Conservation (phyloP, 2,888 invertebrate species). For the Tortrix viridana region DNA sequence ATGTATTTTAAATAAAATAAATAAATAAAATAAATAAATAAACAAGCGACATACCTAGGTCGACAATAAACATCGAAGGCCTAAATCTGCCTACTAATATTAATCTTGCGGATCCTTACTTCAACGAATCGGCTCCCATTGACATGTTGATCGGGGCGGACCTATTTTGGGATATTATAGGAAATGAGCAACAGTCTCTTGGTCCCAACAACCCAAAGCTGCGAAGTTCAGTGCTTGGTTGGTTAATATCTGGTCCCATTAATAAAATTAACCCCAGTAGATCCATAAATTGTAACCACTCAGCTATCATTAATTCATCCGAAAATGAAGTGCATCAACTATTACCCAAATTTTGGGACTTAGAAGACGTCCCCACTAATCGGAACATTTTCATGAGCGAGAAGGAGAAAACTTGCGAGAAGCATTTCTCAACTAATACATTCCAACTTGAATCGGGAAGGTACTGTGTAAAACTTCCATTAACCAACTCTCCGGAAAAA, state of each 20-base stretch:
- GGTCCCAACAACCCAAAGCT: neutral
- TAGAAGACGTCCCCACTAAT: neutral
- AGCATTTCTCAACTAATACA: neutral
- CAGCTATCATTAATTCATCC: neutral
- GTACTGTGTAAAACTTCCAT: neutral
- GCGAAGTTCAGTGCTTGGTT: neutral
- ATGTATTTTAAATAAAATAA: too few species aligned
- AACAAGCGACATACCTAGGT: neutral
- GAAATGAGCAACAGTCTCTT: neutral
- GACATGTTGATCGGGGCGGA: neutral
- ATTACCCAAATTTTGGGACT: conserved; percentile 1
- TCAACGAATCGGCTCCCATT: neutral
- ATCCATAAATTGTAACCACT: neutral
- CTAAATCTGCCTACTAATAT: neutral
- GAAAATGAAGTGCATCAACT: neutral
- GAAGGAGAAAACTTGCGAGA: neutral
- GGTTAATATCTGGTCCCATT: neutral
- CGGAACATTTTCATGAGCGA: neutral
- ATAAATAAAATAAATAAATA: too few species aligned
- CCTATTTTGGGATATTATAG: neutral
- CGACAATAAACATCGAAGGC: neutral
- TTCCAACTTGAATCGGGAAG: neutral
- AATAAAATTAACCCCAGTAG: neutral
- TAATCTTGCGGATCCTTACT: neutral
- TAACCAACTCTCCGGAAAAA: neutral